Base-by-base conservation (phyloP, 1,140 invertebrate genomes). In the Varroa destructor region DNA sequence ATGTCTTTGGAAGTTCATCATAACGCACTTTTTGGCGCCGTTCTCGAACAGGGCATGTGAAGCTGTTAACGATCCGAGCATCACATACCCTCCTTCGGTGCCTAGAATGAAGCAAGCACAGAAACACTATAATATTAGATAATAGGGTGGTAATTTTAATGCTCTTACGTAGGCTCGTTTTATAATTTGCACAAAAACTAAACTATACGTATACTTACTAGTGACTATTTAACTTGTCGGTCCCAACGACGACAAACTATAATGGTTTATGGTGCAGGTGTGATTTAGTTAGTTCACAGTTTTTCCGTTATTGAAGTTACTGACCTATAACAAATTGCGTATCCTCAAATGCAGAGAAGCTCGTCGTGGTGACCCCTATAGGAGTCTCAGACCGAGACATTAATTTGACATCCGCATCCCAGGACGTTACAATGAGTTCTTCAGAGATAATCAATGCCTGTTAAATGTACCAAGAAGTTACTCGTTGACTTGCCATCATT, bases 31-130 rank as follows among this genome's bases (percentile, higher is more conserved):
- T 40, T 67, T 67, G 4, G 46, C 46, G 1, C 61, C 61, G 12
- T 40, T 46, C 40, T 46, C 61, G 36, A 67, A 67, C 14, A 46
- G 40, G 12, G 61, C 61, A 14, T 46, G 61, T 14, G 61, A 46
- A 12, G 61, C 61, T 2, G 61, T 25, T 14, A 67, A 37, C 61
- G 61, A 67, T 67, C 61, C 61, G 8, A 67, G 12, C 61, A 67
- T 67, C 40, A 67, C 61, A 37, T 67, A 67, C 40, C 61, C 61
- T n/a, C 61, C 61, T 40, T 67, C 61, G 12, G 61, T 67, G 61
- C 61, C 61, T 67, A 51, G 46, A 51, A 51, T 51, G 46, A 5
- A 51, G 46, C 3, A 8, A 8, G 8, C 3, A 51, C 46, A 51
- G 46, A 8, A 51, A 51, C 46, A 5, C 46, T 3, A 51, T 51